A percentile compares a stretch with the other conserved stretches of the same genome.
These are phyloP conservation scores for Anabas testudineus DNA, from an alignment of 2,797 vertebrate species.

Conservation along the genomic window DNA sequence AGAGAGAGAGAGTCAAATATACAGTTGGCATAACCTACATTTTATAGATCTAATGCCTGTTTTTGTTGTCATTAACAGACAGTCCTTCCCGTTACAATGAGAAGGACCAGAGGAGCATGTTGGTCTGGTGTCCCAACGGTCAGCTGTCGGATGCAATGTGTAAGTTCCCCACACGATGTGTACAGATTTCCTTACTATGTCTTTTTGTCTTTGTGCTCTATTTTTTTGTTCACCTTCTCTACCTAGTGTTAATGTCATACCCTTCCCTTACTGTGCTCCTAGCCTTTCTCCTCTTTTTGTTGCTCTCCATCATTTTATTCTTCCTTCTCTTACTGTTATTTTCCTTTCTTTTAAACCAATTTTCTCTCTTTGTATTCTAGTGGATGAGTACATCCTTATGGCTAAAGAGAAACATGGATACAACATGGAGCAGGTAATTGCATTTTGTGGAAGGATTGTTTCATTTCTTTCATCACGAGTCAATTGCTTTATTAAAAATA, in stretches of 20 bases:
- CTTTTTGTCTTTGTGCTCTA: neutral
- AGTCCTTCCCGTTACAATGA: constrained; percentile 85
- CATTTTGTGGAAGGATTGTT: neutral
- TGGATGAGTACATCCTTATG: constrained; percentile 95
- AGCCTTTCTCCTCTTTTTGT: neutral
- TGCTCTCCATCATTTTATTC: neutral
- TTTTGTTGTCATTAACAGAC: constrained; percentile 76
- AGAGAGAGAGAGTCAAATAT: too few species aligned
- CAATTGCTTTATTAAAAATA: neutral
- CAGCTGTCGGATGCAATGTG: constrained; percentile 91
- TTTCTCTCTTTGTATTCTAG: constrained; percentile 69
- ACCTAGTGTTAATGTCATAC: neutral
- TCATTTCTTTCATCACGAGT: neutral
- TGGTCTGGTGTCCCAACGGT: constrained; percentile 94
- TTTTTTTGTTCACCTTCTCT: neutral
- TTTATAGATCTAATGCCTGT: neutral
- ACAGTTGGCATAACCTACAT: neutral
- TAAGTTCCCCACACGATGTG: constrained; percentile 77
- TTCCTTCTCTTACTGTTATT: neutral
- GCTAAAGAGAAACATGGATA: constrained; percentile 96
- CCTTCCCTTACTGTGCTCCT: neutral
- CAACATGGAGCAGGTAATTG: constrained; percentile 90
- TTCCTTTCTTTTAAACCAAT: neutral
- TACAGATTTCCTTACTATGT: neutral
- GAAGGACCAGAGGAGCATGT: constrained; percentile 93